phyloP scores from a whole-genome alignment of 2,797 vertebrate species.

The Rhinatrema bivittatum region DNA sequence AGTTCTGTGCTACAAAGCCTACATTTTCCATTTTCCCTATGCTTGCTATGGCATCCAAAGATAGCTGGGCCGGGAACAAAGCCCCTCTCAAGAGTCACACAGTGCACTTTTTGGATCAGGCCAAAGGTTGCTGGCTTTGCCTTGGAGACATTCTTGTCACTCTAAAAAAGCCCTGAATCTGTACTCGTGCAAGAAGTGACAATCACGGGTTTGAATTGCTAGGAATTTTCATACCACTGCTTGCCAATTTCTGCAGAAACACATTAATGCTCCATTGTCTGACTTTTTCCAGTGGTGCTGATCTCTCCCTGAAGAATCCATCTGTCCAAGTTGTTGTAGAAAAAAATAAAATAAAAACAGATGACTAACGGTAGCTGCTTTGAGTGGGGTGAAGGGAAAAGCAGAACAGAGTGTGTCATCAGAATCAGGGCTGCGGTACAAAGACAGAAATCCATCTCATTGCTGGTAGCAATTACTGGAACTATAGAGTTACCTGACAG shows the following conservation, averaged over 20 bases:
- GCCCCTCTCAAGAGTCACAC: slow-evolving; percentile 1
- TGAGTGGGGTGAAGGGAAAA: too few relatives aligned
- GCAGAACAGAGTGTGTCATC: too few relatives aligned
- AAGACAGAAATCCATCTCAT: too few relatives aligned
- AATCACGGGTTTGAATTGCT: not conserved
- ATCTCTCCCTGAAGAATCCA: not conserved
- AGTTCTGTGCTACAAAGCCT: too few relatives aligned
- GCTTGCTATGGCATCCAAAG: too few relatives aligned
- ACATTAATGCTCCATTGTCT: slow-evolving; percentile 2
- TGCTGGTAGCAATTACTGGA: too few relatives aligned
- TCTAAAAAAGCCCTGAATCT: not conserved
- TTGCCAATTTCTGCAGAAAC: not conserved
- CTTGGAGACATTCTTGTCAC: not conserved
- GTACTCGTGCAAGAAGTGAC: slow-evolving; percentile 10
- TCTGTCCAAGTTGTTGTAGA: not conserved
- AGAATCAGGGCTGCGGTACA: too few relatives aligned
- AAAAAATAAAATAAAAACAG: too few relatives aligned
- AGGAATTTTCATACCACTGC: slow-evolving; percentile 5
- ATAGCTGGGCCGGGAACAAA: slow-evolving; percentile 3
- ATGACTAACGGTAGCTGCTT: too few relatives aligned
- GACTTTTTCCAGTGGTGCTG: too few relatives aligned
- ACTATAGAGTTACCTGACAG: too few relatives aligned
- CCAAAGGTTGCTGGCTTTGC: slow-evolving; percentile 1
- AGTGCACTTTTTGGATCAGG: not conserved
- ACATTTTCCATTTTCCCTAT: too few relatives aligned